These are phyloP conservation scores for Malurus melanocephalus DNA, from an alignment of 2,113 vertebrate species.

Conservation along the genomic window DNA sequence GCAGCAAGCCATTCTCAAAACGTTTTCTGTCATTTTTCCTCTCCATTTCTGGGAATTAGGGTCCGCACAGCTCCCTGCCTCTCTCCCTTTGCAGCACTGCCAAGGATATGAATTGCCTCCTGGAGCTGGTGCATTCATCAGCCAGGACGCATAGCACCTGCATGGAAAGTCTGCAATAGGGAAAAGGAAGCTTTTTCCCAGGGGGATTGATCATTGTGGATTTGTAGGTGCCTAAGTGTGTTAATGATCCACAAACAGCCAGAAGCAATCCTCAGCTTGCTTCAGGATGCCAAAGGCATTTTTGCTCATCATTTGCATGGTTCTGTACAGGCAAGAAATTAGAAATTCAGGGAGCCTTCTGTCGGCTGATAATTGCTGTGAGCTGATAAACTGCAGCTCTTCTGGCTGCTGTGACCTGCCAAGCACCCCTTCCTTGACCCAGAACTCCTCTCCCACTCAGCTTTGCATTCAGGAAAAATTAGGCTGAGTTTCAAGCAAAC, in stretches of 20 bases:
- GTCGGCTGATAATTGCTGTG: neutral
- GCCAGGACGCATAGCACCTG: neutral
- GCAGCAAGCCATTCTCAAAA: neutral
- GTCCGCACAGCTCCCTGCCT: neutral
- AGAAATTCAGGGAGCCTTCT: neutral
- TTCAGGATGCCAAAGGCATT: neutral
- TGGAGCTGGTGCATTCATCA: neutral
- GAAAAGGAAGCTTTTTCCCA: neutral
- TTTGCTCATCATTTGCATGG: neutral
- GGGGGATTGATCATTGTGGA: neutral
- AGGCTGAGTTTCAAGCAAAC: conserved; percentile 51
- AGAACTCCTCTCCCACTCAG: conserved; percentile 9
- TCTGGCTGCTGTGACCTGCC: neutral
- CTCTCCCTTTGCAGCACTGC: neutral
- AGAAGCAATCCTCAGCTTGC: neutral
- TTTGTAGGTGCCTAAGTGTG: neutral
- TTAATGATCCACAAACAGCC: neutral
- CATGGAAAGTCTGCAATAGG: neutral
- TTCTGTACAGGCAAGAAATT: neutral
- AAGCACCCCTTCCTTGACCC: neutral
- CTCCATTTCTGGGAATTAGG: neutral
- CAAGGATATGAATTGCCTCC: neutral
- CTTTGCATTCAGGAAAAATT: conserved; percentile 48
- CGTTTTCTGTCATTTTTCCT: neutral
- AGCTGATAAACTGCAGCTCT: neutral